A percentile compares a stretch with the other conserved stretches of the same genome.
phyloP scores from a whole-genome alignment of 2,888 invertebrate species.

The Hydropsyche betteni region DNA sequence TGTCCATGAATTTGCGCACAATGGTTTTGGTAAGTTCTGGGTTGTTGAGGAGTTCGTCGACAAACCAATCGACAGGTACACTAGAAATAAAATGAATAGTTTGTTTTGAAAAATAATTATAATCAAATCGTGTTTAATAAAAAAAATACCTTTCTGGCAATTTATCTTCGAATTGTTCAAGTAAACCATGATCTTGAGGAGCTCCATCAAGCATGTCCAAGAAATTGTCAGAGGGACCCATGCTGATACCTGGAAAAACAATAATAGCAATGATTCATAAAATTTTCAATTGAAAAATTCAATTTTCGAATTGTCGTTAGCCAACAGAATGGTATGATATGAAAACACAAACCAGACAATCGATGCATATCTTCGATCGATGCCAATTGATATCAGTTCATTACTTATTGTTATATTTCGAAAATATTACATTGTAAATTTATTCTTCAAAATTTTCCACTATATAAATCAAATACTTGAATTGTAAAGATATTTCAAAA shows the following conservation, averaged over 20 bases:
- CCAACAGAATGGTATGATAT: slow-evolving; percentile 50
- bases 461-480: too few relatives aligned
- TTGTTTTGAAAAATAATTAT: slow-evolving; percentile 6
- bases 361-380: slow-evolving; percentile 43
- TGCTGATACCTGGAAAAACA: slow-evolving; percentile 59
- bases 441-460: too few relatives aligned
- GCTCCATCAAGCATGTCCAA: slow-evolving; percentile 61
- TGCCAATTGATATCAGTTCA: slow-evolving; percentile 41
- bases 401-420: slow-evolving; percentile 13
- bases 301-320: slow-evolving; percentile 51
- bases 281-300: neutral
- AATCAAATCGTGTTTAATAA: neutral
- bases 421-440: too few relatives aligned
- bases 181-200: slow-evolving; percentile 60
- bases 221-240: slow-evolving; percentile 59
- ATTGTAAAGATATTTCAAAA: too few relatives aligned
- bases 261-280: neutral
- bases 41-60: slow-evolving; percentile 67
- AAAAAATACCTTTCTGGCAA: slow-evolving; percentile 59
- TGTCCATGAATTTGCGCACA: slow-evolving; percentile 68
- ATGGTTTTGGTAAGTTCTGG: slow-evolving; percentile 68
- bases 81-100: slow-evolving; percentile 54
- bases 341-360: slow-evolving; percentile 41
- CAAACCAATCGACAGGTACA: slow-evolving; percentile 66
- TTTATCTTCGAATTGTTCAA: slow-evolving; percentile 60